phyloP scores from a whole-genome alignment of 2,113 vertebrate genomes.

The Chaetodon auriga region DNA sequence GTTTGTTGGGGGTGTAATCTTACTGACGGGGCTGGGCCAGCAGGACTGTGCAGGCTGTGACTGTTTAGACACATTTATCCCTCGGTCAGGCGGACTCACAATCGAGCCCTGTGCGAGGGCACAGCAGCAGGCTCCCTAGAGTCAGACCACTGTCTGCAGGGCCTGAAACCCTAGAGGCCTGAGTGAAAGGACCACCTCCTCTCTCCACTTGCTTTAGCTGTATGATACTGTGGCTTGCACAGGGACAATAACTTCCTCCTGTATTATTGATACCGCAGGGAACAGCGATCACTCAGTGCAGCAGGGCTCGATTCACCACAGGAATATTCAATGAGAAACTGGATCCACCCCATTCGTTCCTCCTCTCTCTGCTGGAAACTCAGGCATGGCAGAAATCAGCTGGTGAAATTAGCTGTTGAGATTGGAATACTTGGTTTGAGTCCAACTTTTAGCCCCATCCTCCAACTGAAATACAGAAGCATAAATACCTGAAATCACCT shows the following conservation, averaged over 20 bases:
- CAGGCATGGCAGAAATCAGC: constrained; percentile 61
- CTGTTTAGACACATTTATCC: constrained; percentile 74
- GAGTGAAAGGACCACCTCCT: constrained; percentile 81
- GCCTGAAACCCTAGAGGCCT: constrained; percentile 81
- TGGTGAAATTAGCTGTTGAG: constrained; percentile 65
- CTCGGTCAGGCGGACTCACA: constrained; percentile 72
- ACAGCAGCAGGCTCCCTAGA: constrained; percentile 72
- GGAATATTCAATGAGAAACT: constrained; percentile 88
- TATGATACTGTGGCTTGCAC: constrained; percentile 78
- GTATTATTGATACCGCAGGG: constrained; percentile 87
- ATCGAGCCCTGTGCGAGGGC: constrained; percentile 82
- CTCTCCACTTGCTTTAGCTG: constrained; percentile 73
- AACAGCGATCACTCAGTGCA: constrained; percentile 84
- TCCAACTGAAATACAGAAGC: not conserved
- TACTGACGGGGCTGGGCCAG: constrained; percentile 67
- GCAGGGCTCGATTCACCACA: constrained; percentile 80
- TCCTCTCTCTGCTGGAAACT: constrained; percentile 64
- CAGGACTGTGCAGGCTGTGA: constrained; percentile 75
- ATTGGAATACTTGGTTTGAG: constrained; percentile 64
- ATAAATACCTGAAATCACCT: not conserved
- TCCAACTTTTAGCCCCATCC: constrained; percentile 11
- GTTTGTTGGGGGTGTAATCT: constrained; percentile 78
- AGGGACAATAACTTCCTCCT: constrained; percentile 88
- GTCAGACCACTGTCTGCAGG: constrained; percentile 79
- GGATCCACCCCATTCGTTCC: constrained; percentile 65